A percentile compares a stretch with the other conserved stretches of the same genome.
These are phyloP conservation scores for Cephus sareptanus DNA, from an alignment of 2,888 invertebrate species.

Conservation along the genomic window DNA sequence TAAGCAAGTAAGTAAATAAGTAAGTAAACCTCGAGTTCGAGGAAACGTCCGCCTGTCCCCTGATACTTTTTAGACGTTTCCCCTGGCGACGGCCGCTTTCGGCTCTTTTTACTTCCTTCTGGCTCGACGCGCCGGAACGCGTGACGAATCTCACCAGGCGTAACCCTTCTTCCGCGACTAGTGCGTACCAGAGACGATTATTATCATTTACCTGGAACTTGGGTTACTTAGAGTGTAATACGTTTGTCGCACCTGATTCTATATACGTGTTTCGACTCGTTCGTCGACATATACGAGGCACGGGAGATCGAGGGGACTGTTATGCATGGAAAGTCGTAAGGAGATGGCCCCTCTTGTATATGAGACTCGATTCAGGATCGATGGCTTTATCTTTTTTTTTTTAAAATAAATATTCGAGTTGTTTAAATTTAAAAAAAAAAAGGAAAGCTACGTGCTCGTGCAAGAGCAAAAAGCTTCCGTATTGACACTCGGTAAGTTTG, in stretches of 20 bases:
- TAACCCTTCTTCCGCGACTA: not conserved
- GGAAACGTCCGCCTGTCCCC: not conserved
- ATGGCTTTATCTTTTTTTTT: not conserved
- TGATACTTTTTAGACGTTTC: not conserved
- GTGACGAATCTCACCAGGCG: not conserved
- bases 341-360: not conserved
- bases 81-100: not conserved
- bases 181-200: not conserved
- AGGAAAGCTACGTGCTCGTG: not conserved
- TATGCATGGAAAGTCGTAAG: not conserved
- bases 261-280: not conserved
- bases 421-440: not conserved
- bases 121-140: slow-evolving; percentile 1
- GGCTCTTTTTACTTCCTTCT: not conserved
- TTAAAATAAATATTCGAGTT: not conserved
- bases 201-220: not conserved
- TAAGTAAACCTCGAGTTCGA: not conserved
- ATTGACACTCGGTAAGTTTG: slow-evolving; percentile 10
- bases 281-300: not conserved
- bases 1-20: not conserved
- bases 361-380: not conserved
- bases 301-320: not conserved
- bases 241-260: not conserved
- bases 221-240: not conserved
- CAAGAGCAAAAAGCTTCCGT: slow-evolving; percentile 12